These are phyloP conservation scores for Cryptocephalus primarius DNA, from an alignment of 2,888 invertebrate genomes.

Conservation along the genomic window DNA sequence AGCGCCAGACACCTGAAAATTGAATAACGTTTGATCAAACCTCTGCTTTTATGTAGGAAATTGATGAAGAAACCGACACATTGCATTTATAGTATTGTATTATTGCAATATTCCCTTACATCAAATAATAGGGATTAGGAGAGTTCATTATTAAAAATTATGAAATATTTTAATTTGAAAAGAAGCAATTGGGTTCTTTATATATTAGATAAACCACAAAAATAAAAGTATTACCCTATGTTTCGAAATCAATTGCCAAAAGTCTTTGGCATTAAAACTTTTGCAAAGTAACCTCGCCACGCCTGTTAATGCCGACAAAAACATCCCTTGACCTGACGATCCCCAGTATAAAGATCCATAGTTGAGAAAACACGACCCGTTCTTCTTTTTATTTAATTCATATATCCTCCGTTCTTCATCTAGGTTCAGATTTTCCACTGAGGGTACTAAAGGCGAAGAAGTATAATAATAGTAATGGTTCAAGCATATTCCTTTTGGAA, in stretches of 20 bases:
- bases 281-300: slow-evolving; percentile 16
- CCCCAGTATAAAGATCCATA: slow-evolving; percentile 24
- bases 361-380: slow-evolving; percentile 5
- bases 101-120: not conserved
- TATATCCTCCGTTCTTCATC: slow-evolving; percentile 7
- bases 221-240: slow-evolving; percentile 16
- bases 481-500: slow-evolving; percentile 28
- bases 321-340: slow-evolving; percentile 18
- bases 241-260: slow-evolving; percentile 22
- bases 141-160: too few relatives aligned
- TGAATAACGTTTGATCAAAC: not conserved
- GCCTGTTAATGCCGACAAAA: slow-evolving; percentile 16
- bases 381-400: slow-evolving; percentile 5
- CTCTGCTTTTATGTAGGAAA: not conserved
- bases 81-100: not conserved
- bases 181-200: too few relatives aligned
- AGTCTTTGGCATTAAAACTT: slow-evolving; percentile 14
- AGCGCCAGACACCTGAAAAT: slow-evolving; percentile 16
- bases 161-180: too few relatives aligned
- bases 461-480: slow-evolving; percentile 14
- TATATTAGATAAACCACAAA: too few relatives aligned
- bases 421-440: slow-evolving; percentile 5
- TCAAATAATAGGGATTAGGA: too few relatives aligned
- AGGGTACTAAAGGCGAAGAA: slow-evolving; percentile 8
- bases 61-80: not conserved